Conservation (phyloP, 2,888 invertebrate species). For the Oscheius sp. region DNA sequence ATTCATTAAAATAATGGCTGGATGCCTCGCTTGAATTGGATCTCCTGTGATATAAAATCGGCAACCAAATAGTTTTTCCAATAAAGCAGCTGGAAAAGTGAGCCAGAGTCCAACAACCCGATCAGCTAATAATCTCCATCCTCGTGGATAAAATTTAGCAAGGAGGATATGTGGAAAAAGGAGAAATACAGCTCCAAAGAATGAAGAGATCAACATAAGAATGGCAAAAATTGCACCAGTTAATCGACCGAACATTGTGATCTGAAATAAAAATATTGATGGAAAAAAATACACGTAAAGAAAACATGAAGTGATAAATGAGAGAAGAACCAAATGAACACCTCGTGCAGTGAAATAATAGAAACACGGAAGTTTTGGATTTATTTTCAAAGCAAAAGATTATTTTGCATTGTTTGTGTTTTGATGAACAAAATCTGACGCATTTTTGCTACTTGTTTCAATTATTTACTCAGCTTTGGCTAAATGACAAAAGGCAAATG, state of each 20-base stretch:
- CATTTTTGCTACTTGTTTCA: no score
- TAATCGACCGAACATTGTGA: slow-evolving; percentile 11
- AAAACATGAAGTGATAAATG: neutral
- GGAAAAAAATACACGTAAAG: neutral
- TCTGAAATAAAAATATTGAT: neutral
- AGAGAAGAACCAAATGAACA: neutral
- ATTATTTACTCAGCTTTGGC: no score
- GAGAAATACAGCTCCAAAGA: slow-evolving; percentile 70
- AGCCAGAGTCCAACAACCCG: slow-evolving; percentile 71
- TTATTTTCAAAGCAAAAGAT: neutral
- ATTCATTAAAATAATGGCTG: slow-evolving; percentile 86
- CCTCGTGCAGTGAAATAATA: neutral
- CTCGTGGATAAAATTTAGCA: slow-evolving; percentile 47
- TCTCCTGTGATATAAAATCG: slow-evolving; percentile 67
- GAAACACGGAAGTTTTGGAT: neutral
- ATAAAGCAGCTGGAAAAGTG: slow-evolving; percentile 68
- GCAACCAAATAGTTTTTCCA: slow-evolving; percentile 68
- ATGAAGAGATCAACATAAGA: slow-evolving; percentile 64
- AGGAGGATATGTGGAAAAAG: slow-evolving; percentile 68
- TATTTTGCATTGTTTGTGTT: neutral
- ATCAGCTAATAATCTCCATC: slow-evolving; percentile 58
- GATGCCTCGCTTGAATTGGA: slow-evolving; percentile 78
- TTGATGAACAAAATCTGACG: no score
- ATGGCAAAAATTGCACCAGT: slow-evolving; percentile 62
- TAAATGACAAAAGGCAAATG: no score